Conservation (phyloP, 2,113 vertebrate species). For the Rafetus swinhoei region DNA sequence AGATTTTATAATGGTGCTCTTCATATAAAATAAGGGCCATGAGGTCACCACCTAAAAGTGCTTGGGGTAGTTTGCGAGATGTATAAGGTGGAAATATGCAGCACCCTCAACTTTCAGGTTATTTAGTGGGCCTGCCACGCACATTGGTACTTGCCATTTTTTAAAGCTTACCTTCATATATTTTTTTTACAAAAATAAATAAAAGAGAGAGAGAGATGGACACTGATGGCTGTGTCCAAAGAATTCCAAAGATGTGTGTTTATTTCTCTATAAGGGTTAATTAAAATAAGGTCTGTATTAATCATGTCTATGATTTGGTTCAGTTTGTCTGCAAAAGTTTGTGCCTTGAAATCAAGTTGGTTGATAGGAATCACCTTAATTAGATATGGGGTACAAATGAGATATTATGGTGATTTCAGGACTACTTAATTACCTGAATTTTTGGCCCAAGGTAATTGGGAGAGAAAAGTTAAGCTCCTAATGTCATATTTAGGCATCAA, state of each 20-base stretch:
- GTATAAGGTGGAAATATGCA: slow-evolving; percentile 52
- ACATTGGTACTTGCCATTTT: slow-evolving; percentile 63
- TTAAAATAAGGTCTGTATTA: slow-evolving; percentile 65
- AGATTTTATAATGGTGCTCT: slow-evolving; percentile 74
- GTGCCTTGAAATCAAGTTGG: slow-evolving; percentile 71
- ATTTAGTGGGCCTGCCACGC: slow-evolving; percentile 62
- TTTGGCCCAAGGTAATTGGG: slow-evolving; percentile 11
- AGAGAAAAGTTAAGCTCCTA: slow-evolving; percentile 33
- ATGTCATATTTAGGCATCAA: slow-evolving; percentile 44
- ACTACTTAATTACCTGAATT: slow-evolving; percentile 40
- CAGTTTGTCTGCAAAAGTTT: slow-evolving; percentile 68
- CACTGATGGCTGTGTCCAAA: slow-evolving; percentile 68
- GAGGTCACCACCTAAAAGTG: slow-evolving; percentile 47
- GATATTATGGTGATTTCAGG: slow-evolving; percentile 4
- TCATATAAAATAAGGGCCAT: slow-evolving; percentile 62
- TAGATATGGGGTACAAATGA: slow-evolving; percentile 47
- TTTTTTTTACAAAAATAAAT: slow-evolving; percentile 57
- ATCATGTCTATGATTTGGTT: slow-evolving; percentile 54
- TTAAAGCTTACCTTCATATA: slow-evolving; percentile 62
- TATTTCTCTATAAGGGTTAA: slow-evolving; percentile 64
- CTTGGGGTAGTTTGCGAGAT: slow-evolving; percentile 57
- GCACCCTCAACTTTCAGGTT: slow-evolving; percentile 72
- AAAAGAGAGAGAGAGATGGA: slow-evolving; percentile 57
- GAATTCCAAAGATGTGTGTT: slow-evolving; percentile 69
- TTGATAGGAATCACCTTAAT: slow-evolving; percentile 54